These are phyloP conservation scores for Phrynocephalus vlangalii DNA, from an alignment of 2,797 vertebrate species.

Conservation along the genomic window DNA sequence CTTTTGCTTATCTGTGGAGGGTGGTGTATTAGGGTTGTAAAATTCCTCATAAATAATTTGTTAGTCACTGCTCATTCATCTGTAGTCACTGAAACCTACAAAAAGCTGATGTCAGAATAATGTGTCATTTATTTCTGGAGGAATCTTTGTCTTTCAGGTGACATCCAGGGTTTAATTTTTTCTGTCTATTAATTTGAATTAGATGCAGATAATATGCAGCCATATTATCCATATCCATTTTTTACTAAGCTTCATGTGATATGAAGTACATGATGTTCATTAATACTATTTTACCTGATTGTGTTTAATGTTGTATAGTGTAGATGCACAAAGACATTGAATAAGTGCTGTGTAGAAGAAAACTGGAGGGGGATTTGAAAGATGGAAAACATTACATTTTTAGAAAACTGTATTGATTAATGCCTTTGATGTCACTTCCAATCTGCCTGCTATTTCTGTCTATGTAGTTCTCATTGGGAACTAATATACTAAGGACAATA, in stretches of 20 bases:
- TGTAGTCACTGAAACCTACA: background rate
- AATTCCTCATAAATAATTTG: conserved; percentile 28
- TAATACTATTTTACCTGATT: conserved; percentile 50
- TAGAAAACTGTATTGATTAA: background rate
- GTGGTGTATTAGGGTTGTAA: background rate
- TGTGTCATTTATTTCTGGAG: background rate
- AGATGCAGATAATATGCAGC: conserved; percentile 42
- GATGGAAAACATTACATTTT: background rate
- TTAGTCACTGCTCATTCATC: background rate
- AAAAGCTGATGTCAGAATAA: background rate
- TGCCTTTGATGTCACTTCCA: background rate
- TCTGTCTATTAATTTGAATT: conserved; percentile 35
- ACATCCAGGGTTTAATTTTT: conserved; percentile 50
- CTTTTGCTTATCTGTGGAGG: conserved; percentile 40
- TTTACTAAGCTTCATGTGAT: conserved; percentile 46
- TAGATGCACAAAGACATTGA: conserved; percentile 23
- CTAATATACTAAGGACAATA: background rate
- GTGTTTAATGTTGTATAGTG: conserved; percentile 37
- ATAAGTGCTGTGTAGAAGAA: conserved; percentile 30
- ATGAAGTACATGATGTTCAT: conserved; percentile 28
- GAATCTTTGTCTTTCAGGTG: background rate
- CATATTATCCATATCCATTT: too few relatives aligned
- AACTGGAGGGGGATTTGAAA: background rate
- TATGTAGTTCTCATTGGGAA: background rate
- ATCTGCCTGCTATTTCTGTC: background rate